These are phyloP conservation scores for Idris sp. DNA, from an alignment of 1,140 invertebrate genomes.

Conservation along the genomic window DNA sequence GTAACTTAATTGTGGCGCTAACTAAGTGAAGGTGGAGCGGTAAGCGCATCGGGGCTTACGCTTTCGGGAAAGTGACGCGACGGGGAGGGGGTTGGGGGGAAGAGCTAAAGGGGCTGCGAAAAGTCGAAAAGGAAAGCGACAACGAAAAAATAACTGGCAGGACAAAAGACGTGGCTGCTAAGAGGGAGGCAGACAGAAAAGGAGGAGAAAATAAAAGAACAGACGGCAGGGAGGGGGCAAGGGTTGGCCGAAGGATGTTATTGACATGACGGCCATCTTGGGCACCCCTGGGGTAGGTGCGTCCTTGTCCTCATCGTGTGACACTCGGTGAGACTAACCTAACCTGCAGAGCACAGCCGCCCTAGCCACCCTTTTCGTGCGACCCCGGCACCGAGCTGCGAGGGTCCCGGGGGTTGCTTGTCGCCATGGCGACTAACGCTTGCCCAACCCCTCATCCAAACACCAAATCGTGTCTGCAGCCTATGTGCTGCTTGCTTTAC, in stretches of 20 bases:
- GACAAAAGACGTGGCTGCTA: conserved; percentile 13
- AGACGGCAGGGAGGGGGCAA: conserved; percentile 68
- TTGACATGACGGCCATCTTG: conserved; percentile 81
- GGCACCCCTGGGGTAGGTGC: conserved; percentile 69
- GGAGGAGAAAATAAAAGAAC: conserved; percentile 60
- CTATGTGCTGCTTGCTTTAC: conserved; percentile 62
- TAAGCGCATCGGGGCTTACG: not conserved
- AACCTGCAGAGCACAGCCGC: conserved; percentile 65
- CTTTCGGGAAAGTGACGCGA: not conserved
- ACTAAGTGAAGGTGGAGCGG: conserved; percentile 8
- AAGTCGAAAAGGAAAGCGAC: not conserved
- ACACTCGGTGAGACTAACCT: conserved; percentile 70
- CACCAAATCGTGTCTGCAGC: conserved; percentile 69
- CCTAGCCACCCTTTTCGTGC: conserved; percentile 72
- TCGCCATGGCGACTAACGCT: conserved; percentile 72
- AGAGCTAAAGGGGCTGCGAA: not conserved
- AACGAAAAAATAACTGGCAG: not conserved
- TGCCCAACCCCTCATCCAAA: conserved; percentile 68
- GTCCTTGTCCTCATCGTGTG: conserved; percentile 78
- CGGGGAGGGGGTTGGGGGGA: not conserved
- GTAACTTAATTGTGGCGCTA: conserved; percentile 8
- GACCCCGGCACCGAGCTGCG: conserved; percentile 67
- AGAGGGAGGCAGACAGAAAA: conserved; percentile 14
- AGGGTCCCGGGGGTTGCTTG: conserved; percentile 71
- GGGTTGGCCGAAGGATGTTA: conserved; percentile 78